phyloP scores from a whole-genome alignment of 2,113 vertebrate species.

The Tachysurus fulvidraco region DNA sequence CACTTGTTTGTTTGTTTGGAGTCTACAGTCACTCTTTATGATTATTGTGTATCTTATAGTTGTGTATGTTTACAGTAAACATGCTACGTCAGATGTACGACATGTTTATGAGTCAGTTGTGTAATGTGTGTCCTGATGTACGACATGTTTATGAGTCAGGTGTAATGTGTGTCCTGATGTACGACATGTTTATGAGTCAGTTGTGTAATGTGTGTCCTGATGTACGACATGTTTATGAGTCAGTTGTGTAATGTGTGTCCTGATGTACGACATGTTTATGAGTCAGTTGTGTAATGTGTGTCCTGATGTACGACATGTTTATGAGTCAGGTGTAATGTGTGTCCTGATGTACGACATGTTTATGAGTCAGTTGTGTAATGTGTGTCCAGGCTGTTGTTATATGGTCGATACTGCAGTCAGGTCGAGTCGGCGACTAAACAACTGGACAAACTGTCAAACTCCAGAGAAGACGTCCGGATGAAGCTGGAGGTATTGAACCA shows the following conservation, averaged over 20 bases:
- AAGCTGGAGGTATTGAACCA: conserved; percentile 80
- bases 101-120: no score
- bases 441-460: conserved; percentile 76
- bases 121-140: no score
- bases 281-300: no score
- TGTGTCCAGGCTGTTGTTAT: conserved; percentile 78
- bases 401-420: conserved; percentile 89
- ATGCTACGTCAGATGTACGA: not conserved
- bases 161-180: not conserved
- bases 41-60: not conserved
- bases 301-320: not conserved
- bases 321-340: no score
- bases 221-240: no score
- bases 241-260: no score
- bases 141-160: not conserved
- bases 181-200: no score
- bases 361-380: conserved; percentile 1
- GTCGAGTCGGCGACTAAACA: conserved; percentile 84
- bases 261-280: no score
- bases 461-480: conserved; percentile 82
- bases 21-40: not conserved
- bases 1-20: not conserved
- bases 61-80: not conserved
- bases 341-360: no score
- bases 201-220: not conserved